A percentile compares a stretch with the other conserved stretches of the same genome.
These are phyloP conservation scores for Trialeurodes vaporariorum DNA, from an alignment of 1,140 invertebrate species.

Conservation along the genomic window DNA sequence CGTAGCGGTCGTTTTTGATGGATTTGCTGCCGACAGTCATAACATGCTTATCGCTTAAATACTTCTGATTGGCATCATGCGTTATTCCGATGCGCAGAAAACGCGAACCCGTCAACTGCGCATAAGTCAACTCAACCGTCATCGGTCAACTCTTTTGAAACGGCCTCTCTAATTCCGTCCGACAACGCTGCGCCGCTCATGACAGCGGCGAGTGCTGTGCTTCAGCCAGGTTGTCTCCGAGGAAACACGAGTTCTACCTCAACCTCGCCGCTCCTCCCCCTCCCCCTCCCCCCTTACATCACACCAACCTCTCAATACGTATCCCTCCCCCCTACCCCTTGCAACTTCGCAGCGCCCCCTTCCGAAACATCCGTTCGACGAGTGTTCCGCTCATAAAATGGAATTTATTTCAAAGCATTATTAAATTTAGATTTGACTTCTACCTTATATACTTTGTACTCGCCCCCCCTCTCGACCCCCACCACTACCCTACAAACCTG, in stretches of 20 bases:
- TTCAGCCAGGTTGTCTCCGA: not conserved
- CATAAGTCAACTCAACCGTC: no score
- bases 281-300: not conserved
- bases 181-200: no score
- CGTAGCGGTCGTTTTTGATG: no score
- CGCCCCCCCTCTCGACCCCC: not conserved
- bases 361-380: not conserved
- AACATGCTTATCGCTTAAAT: no score
- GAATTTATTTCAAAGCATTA: conserved; percentile 2
- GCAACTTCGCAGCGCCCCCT: not conserved
- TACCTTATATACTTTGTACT: not conserved
- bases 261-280: conserved; percentile 7
- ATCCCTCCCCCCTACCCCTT: conserved; percentile 5
- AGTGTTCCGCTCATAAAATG: not conserved
- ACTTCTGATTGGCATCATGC: no score
- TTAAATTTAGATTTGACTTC: not conserved
- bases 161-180: no score
- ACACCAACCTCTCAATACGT: no score
- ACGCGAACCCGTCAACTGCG: no score
- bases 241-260: not conserved
- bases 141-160: no score
- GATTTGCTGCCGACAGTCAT: no score
- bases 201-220: no score
- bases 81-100: no score
- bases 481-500: not conserved